phyloP scores from a whole-genome alignment of 23 tunicate species.

The Halocynthia aurantium region DNA sequence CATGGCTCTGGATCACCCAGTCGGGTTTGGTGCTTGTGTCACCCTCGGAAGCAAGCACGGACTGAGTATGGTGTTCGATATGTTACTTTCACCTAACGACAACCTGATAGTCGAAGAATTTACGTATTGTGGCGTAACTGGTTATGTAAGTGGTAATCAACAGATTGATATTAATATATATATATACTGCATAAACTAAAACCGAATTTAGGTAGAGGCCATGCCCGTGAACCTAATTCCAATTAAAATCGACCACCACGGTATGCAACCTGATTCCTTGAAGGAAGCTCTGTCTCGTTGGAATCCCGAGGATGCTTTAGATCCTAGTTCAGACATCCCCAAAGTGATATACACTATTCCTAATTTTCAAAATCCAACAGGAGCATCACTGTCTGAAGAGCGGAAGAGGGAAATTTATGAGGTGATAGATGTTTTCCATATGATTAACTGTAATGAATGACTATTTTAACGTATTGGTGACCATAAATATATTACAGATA shows the following conservation, averaged over 20 bases:
- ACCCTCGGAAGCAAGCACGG: slow-evolving; percentile 88
- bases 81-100: slow-evolving; percentile 63
- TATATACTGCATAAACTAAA: not conserved
- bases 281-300: slow-evolving; percentile 35
- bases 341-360: slow-evolving; percentile 84
- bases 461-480: not conserved
- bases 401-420: slow-evolving; percentile 63
- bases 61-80: slow-evolving; percentile 56
- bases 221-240: slow-evolving; percentile 56
- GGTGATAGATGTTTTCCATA: slow-evolving; percentile 20
- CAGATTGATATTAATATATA: not conserved
- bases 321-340: slow-evolving; percentile 44
- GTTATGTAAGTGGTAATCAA: slow-evolving; percentile 34
- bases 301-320: slow-evolving; percentile 42
- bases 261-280: slow-evolving; percentile 56
- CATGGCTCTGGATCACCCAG: slow-evolving; percentile 6
- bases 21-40: slow-evolving; percentile 26
- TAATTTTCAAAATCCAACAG: slow-evolving; percentile 86
- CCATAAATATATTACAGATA: slow-evolving; percentile 42
- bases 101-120: slow-evolving; percentile 73
- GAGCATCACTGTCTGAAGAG: slow-evolving; percentile 51
- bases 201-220: slow-evolving; percentile 28
- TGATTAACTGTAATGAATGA: not conserved
- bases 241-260: slow-evolving; percentile 59
- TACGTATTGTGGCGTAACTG: slow-evolving; percentile 77